These are phyloP conservation scores for Melanostoma scalare DNA, from an alignment of 2,888 invertebrate species.

Conservation along the genomic window DNA sequence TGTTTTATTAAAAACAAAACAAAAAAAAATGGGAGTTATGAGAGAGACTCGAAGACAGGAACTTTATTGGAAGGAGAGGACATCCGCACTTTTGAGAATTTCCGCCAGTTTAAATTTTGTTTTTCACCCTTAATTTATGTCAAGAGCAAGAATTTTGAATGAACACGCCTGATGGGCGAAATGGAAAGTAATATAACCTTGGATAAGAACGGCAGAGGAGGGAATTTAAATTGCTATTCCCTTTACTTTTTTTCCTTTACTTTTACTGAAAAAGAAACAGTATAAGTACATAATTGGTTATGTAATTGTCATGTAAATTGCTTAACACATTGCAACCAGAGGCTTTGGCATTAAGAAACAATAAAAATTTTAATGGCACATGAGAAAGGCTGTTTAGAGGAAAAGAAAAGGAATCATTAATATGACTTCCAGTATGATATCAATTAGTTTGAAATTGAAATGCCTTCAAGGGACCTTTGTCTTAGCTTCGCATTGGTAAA, in stretches of 20 bases:
- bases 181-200: conserved; percentile 40
- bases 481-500: no score
- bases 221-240: conserved; percentile 34
- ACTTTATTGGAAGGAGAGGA: conserved; percentile 22
- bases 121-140: conserved; percentile 41
- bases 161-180: background rate
- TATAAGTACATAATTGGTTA: conserved; percentile 52
- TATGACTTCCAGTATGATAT: no score
- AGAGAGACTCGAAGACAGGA: conserved; percentile 19
- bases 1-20: conserved; percentile 13
- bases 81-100: conserved; percentile 51
- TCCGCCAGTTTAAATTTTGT: conserved; percentile 38
- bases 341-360: no score
- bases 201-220: conserved; percentile 10
- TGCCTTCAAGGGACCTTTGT: no score
- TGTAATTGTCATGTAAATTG: conserved; percentile 54
- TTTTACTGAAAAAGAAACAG: background rate
- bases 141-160: conserved; percentile 34
- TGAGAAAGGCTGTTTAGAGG: no score
- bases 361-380: no score
- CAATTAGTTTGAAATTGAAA: no score
- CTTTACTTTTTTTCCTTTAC: conserved; percentile 5
- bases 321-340: conserved; percentile 2
- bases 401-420: no score
- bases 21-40: background rate